Conservation (phyloP, 2,113 vertebrate genomes). For the Cryptotis parvus region DNA sequence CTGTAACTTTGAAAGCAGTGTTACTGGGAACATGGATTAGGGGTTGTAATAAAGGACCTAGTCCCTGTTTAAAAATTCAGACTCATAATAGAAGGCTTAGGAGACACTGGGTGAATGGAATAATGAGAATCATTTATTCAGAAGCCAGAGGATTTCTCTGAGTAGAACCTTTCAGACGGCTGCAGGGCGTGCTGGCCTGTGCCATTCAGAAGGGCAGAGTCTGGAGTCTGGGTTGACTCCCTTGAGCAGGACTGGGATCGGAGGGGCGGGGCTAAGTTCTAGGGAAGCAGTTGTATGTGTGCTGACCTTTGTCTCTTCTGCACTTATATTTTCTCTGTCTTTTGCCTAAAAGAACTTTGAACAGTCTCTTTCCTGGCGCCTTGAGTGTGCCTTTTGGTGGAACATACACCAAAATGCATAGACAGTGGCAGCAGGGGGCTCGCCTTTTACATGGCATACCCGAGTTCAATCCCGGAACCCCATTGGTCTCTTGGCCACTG, state of each 20-base stretch:
- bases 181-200: not conserved
- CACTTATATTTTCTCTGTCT: not conserved
- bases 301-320: not conserved
- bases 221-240: not conserved
- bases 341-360: not conserved
- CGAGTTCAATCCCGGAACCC: no score
- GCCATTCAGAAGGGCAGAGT: not conserved
- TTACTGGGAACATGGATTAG: constrained; percentile 52
- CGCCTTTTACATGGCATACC: no score
- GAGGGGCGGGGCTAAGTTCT: not conserved
- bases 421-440: no score
- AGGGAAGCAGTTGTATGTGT: not conserved
- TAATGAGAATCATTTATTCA: not conserved
- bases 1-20: constrained; percentile 35
- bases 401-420: no score
- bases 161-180: not conserved
- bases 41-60: constrained; percentile 24
- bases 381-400: not conserved
- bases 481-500: no score
- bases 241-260: not conserved
- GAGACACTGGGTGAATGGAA: constrained; percentile 28
- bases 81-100: constrained; percentile 52
- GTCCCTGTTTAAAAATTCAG: constrained; percentile 61
- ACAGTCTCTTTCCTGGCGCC: not conserved
- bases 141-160: not conserved